Evolutionary conservation across 2,113 vertebrate species (phyloP).

Genomic region (Delphinus delphis): DNA sequence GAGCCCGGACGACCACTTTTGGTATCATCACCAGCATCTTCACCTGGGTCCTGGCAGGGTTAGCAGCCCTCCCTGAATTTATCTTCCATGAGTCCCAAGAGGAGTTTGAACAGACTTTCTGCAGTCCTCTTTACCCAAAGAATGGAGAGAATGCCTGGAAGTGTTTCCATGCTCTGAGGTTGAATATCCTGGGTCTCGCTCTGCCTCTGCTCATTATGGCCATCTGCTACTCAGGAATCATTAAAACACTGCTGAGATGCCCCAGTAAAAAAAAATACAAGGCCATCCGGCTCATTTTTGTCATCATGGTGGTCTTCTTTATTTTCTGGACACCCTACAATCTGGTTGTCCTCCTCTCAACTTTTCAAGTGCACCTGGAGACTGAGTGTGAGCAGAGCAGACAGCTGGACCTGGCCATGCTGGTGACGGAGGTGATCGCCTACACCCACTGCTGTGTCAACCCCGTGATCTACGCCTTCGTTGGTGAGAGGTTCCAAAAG

Average conservation of each 20-base stretch:
- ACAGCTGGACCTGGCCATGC: constrained; percentile 76
- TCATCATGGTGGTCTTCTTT: constrained; percentile 89
- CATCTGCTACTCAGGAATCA: constrained; percentile 91
- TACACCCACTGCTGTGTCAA: constrained; percentile 92
- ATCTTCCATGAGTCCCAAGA: constrained; percentile 43
- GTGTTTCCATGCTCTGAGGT: constrained; percentile 81
- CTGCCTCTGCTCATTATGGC: constrained; percentile 88
- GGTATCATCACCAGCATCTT: constrained; percentile 81
- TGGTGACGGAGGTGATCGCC: constrained; percentile 87
- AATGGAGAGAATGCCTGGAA: constrained; percentile 81
- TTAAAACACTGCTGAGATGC: constrained; percentile 83
- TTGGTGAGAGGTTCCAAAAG: constrained; percentile 91
- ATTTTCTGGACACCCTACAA: constrained; percentile 94
- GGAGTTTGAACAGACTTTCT: background rate
- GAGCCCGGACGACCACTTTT: constrained; percentile 78
- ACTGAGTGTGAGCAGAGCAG: constrained; percentile 61
- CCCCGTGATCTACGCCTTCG: constrained; percentile 93
- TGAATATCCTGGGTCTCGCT: constrained; percentile 87
- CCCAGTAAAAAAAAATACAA: constrained; percentile 85
- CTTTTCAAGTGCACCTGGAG: constrained; percentile 77
- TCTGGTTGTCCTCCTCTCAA: constrained; percentile 85
- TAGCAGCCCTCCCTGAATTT: constrained; percentile 86
- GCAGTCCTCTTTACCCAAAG: constrained; percentile 64
- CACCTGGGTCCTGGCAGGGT: constrained; percentile 83
- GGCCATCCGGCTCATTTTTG: constrained; percentile 91